Percentiles rank a stretch among this genome's conserved stretches.
Evolutionary conservation across 2,113 vertebrate species (phyloP).

Genomic region (Brienomyrus brachyistius): DNA sequence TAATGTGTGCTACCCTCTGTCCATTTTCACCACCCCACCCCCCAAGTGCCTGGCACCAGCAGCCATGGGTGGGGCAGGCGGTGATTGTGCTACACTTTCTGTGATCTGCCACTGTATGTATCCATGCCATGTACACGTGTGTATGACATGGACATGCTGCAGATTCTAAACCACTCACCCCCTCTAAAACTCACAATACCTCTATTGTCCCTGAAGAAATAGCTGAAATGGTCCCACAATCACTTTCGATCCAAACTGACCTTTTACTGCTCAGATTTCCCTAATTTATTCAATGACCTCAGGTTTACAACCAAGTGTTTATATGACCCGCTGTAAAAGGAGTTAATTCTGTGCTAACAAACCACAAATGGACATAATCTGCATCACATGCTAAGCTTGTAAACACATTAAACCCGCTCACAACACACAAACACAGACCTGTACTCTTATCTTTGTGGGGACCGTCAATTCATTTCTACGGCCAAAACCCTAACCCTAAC

Average conservation of each 20-base stretch:
- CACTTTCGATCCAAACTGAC: background rate
- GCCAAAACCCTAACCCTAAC: no score
- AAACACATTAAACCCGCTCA: background rate
- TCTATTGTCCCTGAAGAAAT: background rate
- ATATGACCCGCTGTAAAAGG: background rate
- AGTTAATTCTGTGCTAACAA: background rate
- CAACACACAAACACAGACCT: background rate
- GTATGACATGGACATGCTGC: background rate
- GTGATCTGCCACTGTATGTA: background rate
- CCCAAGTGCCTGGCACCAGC: background rate
- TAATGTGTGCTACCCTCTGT: background rate
- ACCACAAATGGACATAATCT: background rate
- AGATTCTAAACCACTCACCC: background rate
- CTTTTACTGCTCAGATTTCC: background rate
- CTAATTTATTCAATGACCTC: background rate
- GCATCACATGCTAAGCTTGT: background rate
- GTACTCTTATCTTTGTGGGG: background rate
- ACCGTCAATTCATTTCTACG: background rate
- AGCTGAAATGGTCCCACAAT: background rate
- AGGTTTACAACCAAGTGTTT: background rate
- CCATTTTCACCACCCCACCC: background rate
- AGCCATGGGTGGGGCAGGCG: background rate
- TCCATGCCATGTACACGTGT: background rate
- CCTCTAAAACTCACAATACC: background rate
- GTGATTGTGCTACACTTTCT: background rate